These are phyloP conservation scores for Oceanodroma leucorhoa DNA, from an alignment of 2,797 vertebrate species.

Conservation along the genomic window DNA sequence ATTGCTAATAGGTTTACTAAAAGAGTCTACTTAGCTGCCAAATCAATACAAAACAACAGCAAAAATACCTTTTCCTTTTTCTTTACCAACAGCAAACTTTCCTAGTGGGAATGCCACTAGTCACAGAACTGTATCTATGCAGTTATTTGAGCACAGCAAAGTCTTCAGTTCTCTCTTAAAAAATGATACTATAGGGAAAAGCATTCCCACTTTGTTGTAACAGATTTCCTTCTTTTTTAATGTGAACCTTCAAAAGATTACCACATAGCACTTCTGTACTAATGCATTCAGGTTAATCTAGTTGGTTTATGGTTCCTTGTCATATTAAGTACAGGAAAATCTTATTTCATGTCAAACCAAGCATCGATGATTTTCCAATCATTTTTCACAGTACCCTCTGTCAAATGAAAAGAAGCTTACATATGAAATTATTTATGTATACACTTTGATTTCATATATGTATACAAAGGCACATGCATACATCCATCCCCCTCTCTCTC, in stretches of 20 bases:
- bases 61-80: neutral
- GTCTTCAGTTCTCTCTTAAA: neutral
- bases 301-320: neutral
- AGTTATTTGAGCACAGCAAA: neutral
- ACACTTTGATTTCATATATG: neutral
- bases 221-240: neutral
- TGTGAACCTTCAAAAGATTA: neutral
- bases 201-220: neutral
- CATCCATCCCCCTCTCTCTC: neutral
- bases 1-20: neutral
- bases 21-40: neutral
- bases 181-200: neutral
- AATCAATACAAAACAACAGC: slow-evolving; percentile 15
- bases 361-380: neutral
- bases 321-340: neutral
- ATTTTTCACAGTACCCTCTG: neutral
- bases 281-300: neutral
- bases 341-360: neutral
- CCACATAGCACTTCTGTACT: neutral
- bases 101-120: neutral
- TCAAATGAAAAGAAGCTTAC: neutral
- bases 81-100: neutral
- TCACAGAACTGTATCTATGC: neutral
- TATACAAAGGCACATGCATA: rapidly evolving
- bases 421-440: neutral